Evolutionary conservation across 1,140 invertebrate genomes (phyloP), one percentile per base, ranked within the genome.

Genomic region (Caerostris darwini): DNA sequence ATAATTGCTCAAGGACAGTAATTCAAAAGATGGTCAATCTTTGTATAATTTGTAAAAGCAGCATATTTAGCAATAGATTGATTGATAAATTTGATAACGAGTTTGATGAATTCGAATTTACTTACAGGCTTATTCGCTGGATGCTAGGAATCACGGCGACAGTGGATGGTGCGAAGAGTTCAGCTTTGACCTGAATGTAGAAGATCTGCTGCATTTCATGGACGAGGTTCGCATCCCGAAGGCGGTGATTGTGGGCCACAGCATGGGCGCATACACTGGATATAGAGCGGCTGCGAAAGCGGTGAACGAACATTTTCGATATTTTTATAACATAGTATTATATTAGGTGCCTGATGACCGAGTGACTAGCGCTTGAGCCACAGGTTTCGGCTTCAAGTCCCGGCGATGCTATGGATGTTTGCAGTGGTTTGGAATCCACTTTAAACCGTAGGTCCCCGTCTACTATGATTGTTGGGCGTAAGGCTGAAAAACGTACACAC

Each of bases 171-270:
- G 67, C 56, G 90, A 91, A 3, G 69, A 58, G 1, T 91, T 91
- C n/a, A 59, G 50, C 57, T 61, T 59, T 12, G n/a, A 57, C 59
- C 7, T 82, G 3, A 81, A 53, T 56, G 57, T 82, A 4, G 54
- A 81, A 58, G 90, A 91, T 53, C 90, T 91, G 50, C 8, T 91
- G 0, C 19, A 59, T 12, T 91, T 91, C 57, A 77, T 91, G 57
- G 71, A 91, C 53, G 10, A 14, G 12, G 34, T 50, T 8, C 6
- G 53, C 12, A 50, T 59, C 53, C 54, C n/a, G 14, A 91, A 91
- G 34, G 71, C 19, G 6, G 90, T 91, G n/a, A 8, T 91, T 12
- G n/a, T 91, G 1, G 90, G 90, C 50, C 90, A 91, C 50, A 91
- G 90, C 50, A 64, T 91, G 90, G 90, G 90, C 5, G 90, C 56